These are phyloP conservation scores for Scaptomyza reducta DNA, from an alignment of 2,888 invertebrate genomes.

Conservation along the genomic window DNA sequence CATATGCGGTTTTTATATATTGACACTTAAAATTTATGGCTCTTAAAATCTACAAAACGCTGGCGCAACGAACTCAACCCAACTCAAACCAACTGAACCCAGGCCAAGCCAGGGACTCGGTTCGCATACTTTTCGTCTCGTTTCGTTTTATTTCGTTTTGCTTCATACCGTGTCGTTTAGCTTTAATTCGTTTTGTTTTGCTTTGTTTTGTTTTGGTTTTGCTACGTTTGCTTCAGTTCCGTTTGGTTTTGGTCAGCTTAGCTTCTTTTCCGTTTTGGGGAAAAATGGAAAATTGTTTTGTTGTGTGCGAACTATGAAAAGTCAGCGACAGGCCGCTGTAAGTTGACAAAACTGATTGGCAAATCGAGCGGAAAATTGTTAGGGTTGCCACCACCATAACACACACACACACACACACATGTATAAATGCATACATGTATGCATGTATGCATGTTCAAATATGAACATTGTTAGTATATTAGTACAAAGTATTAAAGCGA, in stretches of 20 bases:
- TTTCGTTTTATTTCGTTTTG: slow-evolving; percentile 1
- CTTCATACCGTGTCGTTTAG: slow-evolving; percentile 2
- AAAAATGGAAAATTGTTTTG: slow-evolving; percentile 49
- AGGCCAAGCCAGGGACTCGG: slow-evolving; percentile 22
- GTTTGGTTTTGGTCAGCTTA: slow-evolving; percentile 25
- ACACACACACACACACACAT: background rate
- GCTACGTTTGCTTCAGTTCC: slow-evolving; percentile 15
- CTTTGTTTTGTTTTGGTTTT: background rate
- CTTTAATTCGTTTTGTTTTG: slow-evolving; percentile 2
- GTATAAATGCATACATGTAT: background rate
- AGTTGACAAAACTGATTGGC: slow-evolving; percentile 53
- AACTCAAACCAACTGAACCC: too few species aligned
- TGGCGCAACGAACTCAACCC: slow-evolving; percentile 10
- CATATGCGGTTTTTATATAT: slow-evolving; percentile 79
- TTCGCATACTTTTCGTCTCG: slow-evolving; percentile 22
- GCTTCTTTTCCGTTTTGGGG: slow-evolving; percentile 11
- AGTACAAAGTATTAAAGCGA: slow-evolving; percentile 9
- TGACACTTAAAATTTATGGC: slow-evolving; percentile 79
- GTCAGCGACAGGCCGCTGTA: slow-evolving; percentile 42
- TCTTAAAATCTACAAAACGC: slow-evolving; percentile 78
- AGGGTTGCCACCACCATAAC: slow-evolving; percentile 35
- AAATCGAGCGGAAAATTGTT: slow-evolving; percentile 70
- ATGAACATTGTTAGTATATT: slow-evolving; percentile 1
- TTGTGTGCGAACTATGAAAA: slow-evolving; percentile 49
- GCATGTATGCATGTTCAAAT: background rate